These are phyloP conservation scores for Muscicapa striata DNA, from an alignment of 2,797 vertebrate species.

Conservation along the genomic window DNA sequence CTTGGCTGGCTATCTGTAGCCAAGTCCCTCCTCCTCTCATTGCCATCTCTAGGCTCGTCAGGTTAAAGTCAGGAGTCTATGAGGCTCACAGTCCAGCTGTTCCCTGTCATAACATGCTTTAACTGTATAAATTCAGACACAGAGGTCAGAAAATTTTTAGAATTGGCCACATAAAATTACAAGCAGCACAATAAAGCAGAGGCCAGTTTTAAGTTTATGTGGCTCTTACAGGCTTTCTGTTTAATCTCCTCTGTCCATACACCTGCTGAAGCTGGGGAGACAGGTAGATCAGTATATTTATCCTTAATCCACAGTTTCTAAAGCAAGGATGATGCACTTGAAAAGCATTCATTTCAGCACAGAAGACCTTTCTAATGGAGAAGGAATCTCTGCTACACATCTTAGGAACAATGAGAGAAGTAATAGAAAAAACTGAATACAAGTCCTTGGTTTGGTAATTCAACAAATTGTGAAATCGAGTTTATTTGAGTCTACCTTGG, in stretches of 20 bases:
- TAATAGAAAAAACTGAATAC: not conserved
- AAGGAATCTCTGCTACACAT: not conserved
- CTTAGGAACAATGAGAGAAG: not conserved
- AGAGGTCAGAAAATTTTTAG: not conserved
- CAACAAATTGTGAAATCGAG: not conserved
- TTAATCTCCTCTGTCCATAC: constrained; percentile 1
- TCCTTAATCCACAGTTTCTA: not conserved
- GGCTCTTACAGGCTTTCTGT: constrained; percentile 8
- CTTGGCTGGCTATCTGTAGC: too few species aligned
- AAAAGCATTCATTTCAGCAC: not conserved
- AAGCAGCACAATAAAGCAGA: constrained; percentile 32
- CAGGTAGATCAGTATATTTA: not conserved
- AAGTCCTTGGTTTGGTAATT: not conserved
- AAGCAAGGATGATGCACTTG: not conserved
- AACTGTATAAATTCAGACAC: not conserved
- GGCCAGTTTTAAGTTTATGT: constrained; percentile 19
- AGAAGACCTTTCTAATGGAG: not conserved
- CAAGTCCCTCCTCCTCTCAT: too few species aligned
- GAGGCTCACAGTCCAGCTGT: too few species aligned
- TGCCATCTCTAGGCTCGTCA: too few species aligned
- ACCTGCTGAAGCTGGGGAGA: not conserved
- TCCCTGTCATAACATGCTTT: not conserved
- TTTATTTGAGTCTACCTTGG: rapidly evolving
- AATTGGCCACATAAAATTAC: constrained; percentile 31
- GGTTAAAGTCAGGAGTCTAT: too few species aligned